These are phyloP conservation scores for Lophius piscatorius DNA, from an alignment of 2,113 vertebrate genomes.

Conservation along the genomic window DNA sequence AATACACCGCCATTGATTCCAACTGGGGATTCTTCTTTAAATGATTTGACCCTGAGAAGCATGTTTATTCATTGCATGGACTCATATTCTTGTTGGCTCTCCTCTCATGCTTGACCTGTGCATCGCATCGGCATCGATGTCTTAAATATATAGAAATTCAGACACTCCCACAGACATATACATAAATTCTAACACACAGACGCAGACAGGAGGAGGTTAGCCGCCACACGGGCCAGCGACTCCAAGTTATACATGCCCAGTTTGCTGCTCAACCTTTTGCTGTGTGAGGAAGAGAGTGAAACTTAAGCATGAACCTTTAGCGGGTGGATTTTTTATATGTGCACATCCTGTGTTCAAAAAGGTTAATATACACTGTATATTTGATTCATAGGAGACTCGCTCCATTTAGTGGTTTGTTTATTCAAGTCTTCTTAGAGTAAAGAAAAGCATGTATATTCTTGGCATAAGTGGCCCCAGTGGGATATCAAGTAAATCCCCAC, in stretches of 20 bases:
- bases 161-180: constrained; percentile 7
- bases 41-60: constrained; percentile 19
- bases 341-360: neutral
- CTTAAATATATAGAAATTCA: constrained; percentile 33
- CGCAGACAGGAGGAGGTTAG: constrained; percentile 17
- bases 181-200: constrained; percentile 3
- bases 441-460: constrained; percentile 45
- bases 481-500: constrained; percentile 53
- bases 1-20: constrained; percentile 10
- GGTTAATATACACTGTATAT: constrained; percentile 8
- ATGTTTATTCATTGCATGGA: constrained; percentile 8
- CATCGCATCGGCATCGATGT: constrained; percentile 22
- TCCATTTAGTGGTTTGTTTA: constrained; percentile 42
- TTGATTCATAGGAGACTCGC: constrained; percentile 8
- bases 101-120: constrained; percentile 51
- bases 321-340: constrained; percentile 4
- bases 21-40: constrained; percentile 21
- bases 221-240: constrained; percentile 54
- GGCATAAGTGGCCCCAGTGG: constrained; percentile 48
- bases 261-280: constrained; percentile 41
- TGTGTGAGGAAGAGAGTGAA: constrained; percentile 9
- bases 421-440: constrained; percentile 43
- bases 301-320: constrained; percentile 1
- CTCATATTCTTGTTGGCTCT: constrained; percentile 25
- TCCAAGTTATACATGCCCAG: constrained; percentile 52